Evolutionary conservation across 1,140 invertebrate species (phyloP), one percentile per base, ranked within the genome.

Genomic region (Pentalonia nigronervosa): DNA sequence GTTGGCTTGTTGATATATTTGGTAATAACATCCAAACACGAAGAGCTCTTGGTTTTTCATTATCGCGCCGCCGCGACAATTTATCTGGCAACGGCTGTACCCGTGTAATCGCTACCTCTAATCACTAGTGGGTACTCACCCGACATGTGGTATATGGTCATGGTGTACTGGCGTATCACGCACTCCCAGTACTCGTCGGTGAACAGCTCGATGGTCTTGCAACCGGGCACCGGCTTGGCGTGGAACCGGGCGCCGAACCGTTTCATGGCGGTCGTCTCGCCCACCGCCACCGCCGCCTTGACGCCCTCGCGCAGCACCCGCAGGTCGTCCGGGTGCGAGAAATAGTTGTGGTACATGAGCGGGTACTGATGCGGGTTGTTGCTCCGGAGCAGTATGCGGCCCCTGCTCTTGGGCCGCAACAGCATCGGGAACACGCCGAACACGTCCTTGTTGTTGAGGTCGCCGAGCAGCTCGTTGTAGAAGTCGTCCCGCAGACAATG

Each of bases 131-230:
- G 0, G 34, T 8, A 56, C 90, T 60, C 47, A 93, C 98, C 97
- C 1, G 97, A 97, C 95, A 98, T 96, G 94, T 98, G 98, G 94
- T 98, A 98, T 89, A 98, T 98, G 0, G 98, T 98, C 96, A 98
- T 97, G 0, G 98, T 98, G 94, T 98, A 98, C 94, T 98, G 97
- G 41, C 94, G 94, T 67, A 94, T 94, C 50, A 94, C 94, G 67
- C 94, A 94, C 20, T 94, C 94, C 94, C 94, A 94, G 53, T 94
- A 94, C 47, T 94, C 94, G 94, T 94, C 94, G 20, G 94, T 95
- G 90, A 94, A 94, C n/a, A 53, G 56, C 17, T 95, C 96, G 23
- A 98, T 94, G 94, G 98, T 97, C 94, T 97, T 97, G 94, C 98
- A 98, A 94, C 98, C 97, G 0, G 98, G 98, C 41, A 97, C 94